Base-by-base conservation (phyloP, 2,797 vertebrate genomes). In the Capromys pilorides region DNA sequence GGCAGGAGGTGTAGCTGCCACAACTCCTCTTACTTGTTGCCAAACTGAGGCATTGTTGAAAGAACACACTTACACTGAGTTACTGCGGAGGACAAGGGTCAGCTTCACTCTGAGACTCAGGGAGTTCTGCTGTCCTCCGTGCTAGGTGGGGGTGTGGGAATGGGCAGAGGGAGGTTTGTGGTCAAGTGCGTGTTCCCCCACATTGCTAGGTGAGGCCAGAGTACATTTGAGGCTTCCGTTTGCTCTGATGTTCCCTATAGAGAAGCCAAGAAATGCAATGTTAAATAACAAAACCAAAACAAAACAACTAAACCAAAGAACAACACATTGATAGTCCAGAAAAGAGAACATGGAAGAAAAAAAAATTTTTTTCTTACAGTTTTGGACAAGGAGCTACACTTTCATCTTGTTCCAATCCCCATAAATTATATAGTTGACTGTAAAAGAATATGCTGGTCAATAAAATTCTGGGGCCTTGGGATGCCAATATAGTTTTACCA, bases 381-480 rank as follows among this genome's bases (percentile, higher is more conserved):
- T 96, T 66, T 89, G 39, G 54, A 86, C 41, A 89, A 45, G 39
- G 11, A 0, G 1, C 24, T 36, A 91, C 5, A 28, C 79, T 86
- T 90, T 51, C 6, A 12, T 85, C 81, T 82, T 94, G 28, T 26
- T 18, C 1, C 1, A 7, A 33, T 57, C 1, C 21, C 11, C 59
- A 39, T 39, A 87, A 75, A 73, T 91, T 94, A 28, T 12, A 12
- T 24, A 78, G 66, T 24, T 10, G 11, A 18, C 14, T 22, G n/a
- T 94, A 71, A 10, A 36, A 94, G 82, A 91, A 95, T 87, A 87
- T 41, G 28, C 49, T 26, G n/a, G 69, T 8, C 77, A 4, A n/a
- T 87, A 78, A 86, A 94, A 93, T 67, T 81, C n/a, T 93, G 86
- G 71, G n/a, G 49, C 2, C 62, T 80, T 54, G 5, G 6, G 24